Conservation (phyloP, 2,888 invertebrate species). For the Rambutsinella grinnellia region DNA sequence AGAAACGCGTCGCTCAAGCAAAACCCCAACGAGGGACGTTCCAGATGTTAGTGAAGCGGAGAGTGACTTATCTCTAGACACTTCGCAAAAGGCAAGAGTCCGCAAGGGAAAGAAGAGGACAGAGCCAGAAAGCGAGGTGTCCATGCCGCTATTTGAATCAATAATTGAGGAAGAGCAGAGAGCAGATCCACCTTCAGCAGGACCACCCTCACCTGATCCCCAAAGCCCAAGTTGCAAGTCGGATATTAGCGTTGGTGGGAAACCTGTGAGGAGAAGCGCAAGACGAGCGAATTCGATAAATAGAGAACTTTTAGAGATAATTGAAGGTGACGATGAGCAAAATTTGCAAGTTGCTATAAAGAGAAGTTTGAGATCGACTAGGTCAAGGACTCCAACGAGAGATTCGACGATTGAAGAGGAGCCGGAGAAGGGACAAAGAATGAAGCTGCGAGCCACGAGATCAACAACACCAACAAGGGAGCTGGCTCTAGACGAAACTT, state of each 20-base stretch:
- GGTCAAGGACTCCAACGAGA: constrained; percentile 13
- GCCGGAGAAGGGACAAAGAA: neutral
- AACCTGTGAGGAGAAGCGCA: constrained; percentile 8
- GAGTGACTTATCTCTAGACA: neutral
- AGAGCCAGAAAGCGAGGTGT: constrained; percentile 1
- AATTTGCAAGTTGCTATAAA: neutral
- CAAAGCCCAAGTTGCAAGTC: too few species aligned
- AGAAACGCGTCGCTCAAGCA: neutral
- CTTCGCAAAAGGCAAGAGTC: neutral
- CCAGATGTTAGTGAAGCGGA: neutral
- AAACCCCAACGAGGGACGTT: constrained; percentile 18
- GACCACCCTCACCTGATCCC: neutral
- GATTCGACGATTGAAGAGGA: neutral
- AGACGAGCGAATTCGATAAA: neutral
- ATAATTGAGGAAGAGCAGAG: constrained; percentile 22
- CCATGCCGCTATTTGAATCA: neutral
- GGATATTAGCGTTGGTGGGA: neutral
- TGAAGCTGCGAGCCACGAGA: neutral
- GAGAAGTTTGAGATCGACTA: neutral
- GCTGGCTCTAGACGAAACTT: neutral
- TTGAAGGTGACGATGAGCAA: too few species aligned
- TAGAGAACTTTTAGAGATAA: neutral
- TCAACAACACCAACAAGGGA: constrained; percentile 22
- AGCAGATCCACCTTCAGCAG: neutral
- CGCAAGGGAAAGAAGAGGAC: neutral